These are phyloP conservation scores for Xanthorhoe spadicearia DNA, from an alignment of 2,888 invertebrate species.

Conservation along the genomic window DNA sequence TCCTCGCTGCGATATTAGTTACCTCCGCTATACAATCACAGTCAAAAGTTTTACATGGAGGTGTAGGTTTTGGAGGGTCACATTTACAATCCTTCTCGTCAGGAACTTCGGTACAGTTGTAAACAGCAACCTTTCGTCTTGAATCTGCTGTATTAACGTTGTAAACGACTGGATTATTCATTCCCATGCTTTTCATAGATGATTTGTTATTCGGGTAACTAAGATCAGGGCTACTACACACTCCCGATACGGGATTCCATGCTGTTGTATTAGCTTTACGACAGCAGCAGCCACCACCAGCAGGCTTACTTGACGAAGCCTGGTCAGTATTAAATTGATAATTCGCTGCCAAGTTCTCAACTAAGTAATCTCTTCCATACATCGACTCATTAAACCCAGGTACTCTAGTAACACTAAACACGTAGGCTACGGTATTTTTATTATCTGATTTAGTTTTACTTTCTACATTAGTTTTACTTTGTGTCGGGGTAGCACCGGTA, in stretches of 20 bases:
- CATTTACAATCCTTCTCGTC: constrained; percentile 75
- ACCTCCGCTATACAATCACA: constrained; percentile 70
- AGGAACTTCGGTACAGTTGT: constrained; percentile 59
- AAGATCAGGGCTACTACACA: constrained; percentile 40
- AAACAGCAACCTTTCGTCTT: constrained; percentile 49
- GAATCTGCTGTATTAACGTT: constrained; percentile 49
- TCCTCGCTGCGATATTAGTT: constrained; percentile 60
- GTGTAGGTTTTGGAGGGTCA: constrained; percentile 67
- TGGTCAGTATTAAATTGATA: constrained; percentile 25
- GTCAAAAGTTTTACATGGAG: constrained; percentile 74
- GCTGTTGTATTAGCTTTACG: constrained; percentile 34
- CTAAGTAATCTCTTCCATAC: constrained; percentile 56
- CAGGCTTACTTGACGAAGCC: constrained; percentile 31
- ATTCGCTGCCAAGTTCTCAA: constrained; percentile 52
- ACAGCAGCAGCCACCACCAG: constrained; percentile 49
- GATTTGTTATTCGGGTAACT: constrained; percentile 39
- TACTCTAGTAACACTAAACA: constrained; percentile 57
- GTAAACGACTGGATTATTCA: constrained; percentile 48
- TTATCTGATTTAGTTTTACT: constrained; percentile 54
- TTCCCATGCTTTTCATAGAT: constrained; percentile 44
- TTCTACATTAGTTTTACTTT: constrained; percentile 49
- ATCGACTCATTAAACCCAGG: constrained; percentile 56
- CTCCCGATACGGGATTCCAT: constrained; percentile 28
- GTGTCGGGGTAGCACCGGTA: constrained; percentile 61
- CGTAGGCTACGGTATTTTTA: constrained; percentile 59